Base-by-base conservation (phyloP, 2,113 vertebrate species). In the Tragelaphus imberbis region DNA sequence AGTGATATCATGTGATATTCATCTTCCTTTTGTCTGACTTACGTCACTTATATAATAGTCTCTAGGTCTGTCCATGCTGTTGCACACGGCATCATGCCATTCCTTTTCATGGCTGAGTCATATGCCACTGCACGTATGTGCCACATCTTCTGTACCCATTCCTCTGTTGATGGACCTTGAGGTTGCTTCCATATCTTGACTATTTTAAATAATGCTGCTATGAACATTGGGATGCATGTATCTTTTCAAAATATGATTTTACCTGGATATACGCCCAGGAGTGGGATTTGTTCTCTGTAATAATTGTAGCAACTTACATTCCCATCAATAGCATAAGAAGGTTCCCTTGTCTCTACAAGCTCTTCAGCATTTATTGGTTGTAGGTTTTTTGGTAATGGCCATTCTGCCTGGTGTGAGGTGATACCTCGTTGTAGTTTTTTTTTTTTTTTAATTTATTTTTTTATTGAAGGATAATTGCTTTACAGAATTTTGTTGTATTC, bases 271-370 rank as follows among this genome's bases (percentile, higher is more conserved):
- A 17, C 30, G 7, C 44, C 15, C 44, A 30, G 77, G 44, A 80
- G 44, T 49, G 77, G 44, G 44, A 80, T 49, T 71, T 82, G 80
- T 55, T 82, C 51, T n/a, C 80, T 33, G 5, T 23, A 82, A 19
- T 82, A 33, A 33, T 1, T 55, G 30, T 53, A n/a, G 17, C 49
- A 82, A n/a, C 11, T n/a, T 55, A 55, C 30, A 23, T 82, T n/a
- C 51, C 30, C 19, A 21, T 33, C 80, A 55, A 8, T 4, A 55
- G 80, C 0, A 0, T 2, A n/a, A 11, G 3, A 82, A 33, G 33
- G 0, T 55, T 82, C 80, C 51, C 17, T 82, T 82, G n/a, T 82
- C 51, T 25, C 51, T 33, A 25, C 80, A 53, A 21, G 19, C 19
- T 82, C 51, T 55, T 53, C 33, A 55, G 51, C 51, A n/a, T 53